Base-by-base conservation (phyloP, 2,797 vertebrate genomes). In the Peromyscus attwateri region DNA sequence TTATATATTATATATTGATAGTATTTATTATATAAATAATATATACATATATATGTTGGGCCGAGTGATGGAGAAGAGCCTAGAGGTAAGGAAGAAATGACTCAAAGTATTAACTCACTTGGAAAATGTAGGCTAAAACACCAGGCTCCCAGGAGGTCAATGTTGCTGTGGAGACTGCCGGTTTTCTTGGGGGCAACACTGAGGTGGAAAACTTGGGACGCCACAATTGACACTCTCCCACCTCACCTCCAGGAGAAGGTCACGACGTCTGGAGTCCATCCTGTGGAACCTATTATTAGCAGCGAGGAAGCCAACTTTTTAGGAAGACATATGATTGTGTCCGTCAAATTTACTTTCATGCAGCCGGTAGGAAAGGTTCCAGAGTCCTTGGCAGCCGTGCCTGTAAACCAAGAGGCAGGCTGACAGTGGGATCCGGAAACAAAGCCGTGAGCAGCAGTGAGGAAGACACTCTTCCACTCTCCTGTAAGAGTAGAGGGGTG, bases 261-360 rank as follows among this genome's bases (percentile, higher is more conserved):
- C 83, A 79, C 40, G 88, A 46, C 80, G 90, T 93, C 82, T 87
- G 90, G 52, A 92, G 80, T 89, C 25, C 84, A 66, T 93, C 85
- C 85, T 92, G 29, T 87, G 80, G 83, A 76, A 37, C 23, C 81
- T 60, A 55, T 87, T 93, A 75, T 84, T 93, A 95, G 70, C 2
- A 27, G 25, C 7, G 37, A 94, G 73, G 81, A 96, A 95, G 43
- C 87, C 93, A 94, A 87, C n/a, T 8, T 95, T 95, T 93, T 89
- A 89, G 64, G 16, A 92, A 95, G 80, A 96, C 66, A 76, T 75
- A 34, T 46, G 66, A 93, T 64, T 77, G 83, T 90, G 64, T 95
- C 93, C 90, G 40, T 95, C 89, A 91, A 79, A 95, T 73, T 94
- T 83, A 92, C 73, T 96, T 95, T 62, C 70, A 66, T 62, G 29